Conservation (phyloP, 2,888 invertebrate genomes). For the Tineola bisselliella region DNA sequence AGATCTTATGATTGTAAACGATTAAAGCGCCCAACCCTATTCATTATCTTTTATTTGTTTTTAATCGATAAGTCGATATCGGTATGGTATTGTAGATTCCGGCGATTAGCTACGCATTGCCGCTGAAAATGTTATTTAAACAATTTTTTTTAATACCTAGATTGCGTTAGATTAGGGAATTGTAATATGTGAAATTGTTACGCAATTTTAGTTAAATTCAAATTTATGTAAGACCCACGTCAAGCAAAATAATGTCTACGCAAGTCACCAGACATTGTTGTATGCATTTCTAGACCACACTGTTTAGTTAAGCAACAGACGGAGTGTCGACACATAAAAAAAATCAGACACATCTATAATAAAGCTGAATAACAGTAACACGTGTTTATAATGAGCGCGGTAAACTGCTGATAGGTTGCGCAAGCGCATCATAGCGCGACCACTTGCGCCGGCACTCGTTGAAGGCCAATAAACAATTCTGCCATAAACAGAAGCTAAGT, state of each 20-base stretch:
- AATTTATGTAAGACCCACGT: too few relatives aligned
- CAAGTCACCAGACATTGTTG: too few relatives aligned
- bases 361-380: background rate
- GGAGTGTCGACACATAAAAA: too few relatives aligned
- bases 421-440: slow-evolving; percentile 7
- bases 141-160: background rate
- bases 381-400: background rate
- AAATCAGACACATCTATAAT: too few relatives aligned
- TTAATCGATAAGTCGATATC: background rate
- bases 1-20: too few relatives aligned
- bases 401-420: slow-evolving; percentile 1
- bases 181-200: too few relatives aligned
- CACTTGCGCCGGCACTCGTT: background rate
- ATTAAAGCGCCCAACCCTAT: too few relatives aligned
- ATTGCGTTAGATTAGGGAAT: too few relatives aligned
- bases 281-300: too few relatives aligned
- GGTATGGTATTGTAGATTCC: background rate
- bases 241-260: too few relatives aligned
- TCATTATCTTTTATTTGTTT: background rate
- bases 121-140: background rate
- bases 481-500: background rate
- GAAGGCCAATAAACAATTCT: slow-evolving; percentile 2
- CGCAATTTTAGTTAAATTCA: too few relatives aligned
- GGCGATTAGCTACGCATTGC: background rate
- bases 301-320: too few relatives aligned